These are phyloP conservation scores for Lophotis ruficrista DNA, from an alignment of 2,113 vertebrate genomes.

Conservation along the genomic window DNA sequence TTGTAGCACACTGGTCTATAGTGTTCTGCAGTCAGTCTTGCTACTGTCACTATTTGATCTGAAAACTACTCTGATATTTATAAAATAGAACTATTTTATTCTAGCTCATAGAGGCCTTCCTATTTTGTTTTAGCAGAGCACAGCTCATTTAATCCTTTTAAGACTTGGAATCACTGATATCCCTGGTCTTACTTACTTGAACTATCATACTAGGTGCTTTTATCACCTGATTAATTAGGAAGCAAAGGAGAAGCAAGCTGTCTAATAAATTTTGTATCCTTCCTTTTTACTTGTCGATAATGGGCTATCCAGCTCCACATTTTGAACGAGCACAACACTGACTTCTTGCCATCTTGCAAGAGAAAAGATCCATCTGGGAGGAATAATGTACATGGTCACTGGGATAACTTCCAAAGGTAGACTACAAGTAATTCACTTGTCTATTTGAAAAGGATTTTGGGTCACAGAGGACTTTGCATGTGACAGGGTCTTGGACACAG, in stretches of 20 bases:
- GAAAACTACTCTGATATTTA: neutral
- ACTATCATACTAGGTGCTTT: neutral
- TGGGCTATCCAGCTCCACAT: neutral
- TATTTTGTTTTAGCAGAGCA: neutral
- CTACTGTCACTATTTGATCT: neutral
- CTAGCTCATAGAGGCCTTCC: too few relatives aligned
- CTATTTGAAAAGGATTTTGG: neutral
- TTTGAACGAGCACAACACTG: neutral
- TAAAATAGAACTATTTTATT: neutral
- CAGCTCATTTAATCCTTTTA: neutral
- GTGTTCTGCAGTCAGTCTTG: neutral
- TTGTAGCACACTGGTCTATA: neutral
- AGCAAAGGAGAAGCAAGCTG: neutral
- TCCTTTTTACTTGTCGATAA: neutral
- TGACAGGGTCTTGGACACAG: neutral
- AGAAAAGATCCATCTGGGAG: neutral
- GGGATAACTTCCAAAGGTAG: neutral
- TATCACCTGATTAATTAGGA: slow-evolving; percentile 9
- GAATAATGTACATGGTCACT: neutral
- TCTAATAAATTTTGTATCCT: neutral
- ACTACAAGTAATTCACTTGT: neutral
- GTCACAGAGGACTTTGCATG: neutral
- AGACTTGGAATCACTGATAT: neutral
- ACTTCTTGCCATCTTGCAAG: neutral
- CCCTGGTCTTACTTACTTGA: neutral